Evolutionary conservation across 2,113 vertebrate genomes (phyloP), one percentile per base, ranked within the genome.

Genomic region (Oxyura jamaicensis): DNA sequence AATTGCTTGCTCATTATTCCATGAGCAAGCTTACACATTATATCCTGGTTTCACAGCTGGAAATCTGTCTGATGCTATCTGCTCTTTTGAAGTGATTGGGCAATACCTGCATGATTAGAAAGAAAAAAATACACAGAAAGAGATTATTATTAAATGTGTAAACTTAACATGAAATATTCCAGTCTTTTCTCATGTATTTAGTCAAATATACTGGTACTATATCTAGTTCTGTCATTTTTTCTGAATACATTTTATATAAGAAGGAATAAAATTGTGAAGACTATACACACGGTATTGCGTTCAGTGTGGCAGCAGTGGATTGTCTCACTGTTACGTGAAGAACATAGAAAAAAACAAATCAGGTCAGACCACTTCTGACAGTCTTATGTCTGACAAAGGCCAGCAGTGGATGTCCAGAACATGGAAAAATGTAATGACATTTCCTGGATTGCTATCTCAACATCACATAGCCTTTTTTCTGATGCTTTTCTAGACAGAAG

Each of bases 1-100:
- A 93, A 96, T 95, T 93, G 76, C 44, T 93, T 85, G 88, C 9
- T 79, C 52, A 41, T 95, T 96, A 95, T 58, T 93, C 21, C 72
- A 44, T 2, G 11, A 86, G 25, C 44, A 88, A 91, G 42, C 23
- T 95, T 60, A 41, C n/a, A 65, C n/a, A 10, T 73, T 79, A 46
- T 89, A 82, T 96, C 78, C 31, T 93, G 41, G 8, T 94, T 95
- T 77, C 63, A 71, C 78, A 86, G 67, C 75, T 96, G 86, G 79
- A 95, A 68, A 76, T 83, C 67, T 76, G 35, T 66, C 67, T 90
- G 39, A 83, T 83, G 22, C 23, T 88, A 41, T 91, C 72, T 83
- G 44, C 33, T 66, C n/a, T 83, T 94, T 80, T n/a, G 10, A 74
- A 86, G 59, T 86, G 53, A 59, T 66, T 41, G 36, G 31, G 41